Base-by-base conservation (phyloP, 2,888 invertebrate genomes). In the Polyommatus iphigenia region DNA sequence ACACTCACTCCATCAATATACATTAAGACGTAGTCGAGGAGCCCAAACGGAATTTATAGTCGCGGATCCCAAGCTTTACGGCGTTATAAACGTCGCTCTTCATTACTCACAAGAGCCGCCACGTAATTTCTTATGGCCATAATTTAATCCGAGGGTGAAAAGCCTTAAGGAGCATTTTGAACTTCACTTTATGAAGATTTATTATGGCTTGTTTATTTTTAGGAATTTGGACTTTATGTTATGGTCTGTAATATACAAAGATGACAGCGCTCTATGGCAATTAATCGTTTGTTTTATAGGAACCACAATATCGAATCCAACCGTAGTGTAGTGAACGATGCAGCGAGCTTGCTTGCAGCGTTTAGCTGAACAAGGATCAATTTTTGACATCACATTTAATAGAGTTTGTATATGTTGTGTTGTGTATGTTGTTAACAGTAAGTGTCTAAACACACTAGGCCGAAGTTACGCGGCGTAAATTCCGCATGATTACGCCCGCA, bases 71-170 rank as follows among this genome's bases (percentile, higher is more conserved):
- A 82, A 67, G 80, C 84, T 87, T 87, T 85, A 87, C 81, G 83
- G 82, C 85, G 83, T 78, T 84, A 82, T 86, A 85, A 88, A 87
- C 85, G 87, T 85, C 89, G 88, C 85, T 89, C 87, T 86, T 87
- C 85, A 87, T 89, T 89, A 85, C 76, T 32, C 32, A 41, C 71
- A 76, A 72, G 57, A 50, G 73, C 73, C 7, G 67, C 78, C 78
- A 77, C 80, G 80, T 80, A 81, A 80, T 75, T 50, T 75, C 50
- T 54, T 75, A 50, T 18, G 15, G 75, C 75, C 75, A 75, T 75
- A 50, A 50, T 73, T 50, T 54, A 75, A 75, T 41, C 36, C n/a
- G n/a, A 41, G 41, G 41, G 72, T 18, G 18, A 32, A 67, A 67
- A 32, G 36, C 36, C 41, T 13, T 6, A 36, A 32, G 36, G 24